phyloP scores from a whole-genome alignment of 2,113 vertebrate genomes.

The Psephotus haematonotus region DNA sequence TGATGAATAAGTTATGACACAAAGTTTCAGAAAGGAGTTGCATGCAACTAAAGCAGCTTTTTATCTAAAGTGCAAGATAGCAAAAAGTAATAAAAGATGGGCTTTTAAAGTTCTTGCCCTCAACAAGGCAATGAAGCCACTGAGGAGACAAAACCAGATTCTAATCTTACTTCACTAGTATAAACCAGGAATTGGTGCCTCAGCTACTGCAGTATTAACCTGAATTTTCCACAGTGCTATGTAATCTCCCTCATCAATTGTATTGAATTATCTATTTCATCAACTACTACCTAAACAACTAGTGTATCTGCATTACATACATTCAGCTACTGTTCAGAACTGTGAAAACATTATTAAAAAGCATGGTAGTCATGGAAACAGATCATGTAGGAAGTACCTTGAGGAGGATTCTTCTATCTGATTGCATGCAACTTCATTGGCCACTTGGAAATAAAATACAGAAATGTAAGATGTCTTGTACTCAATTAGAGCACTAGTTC shows the following conservation, averaged over 20 bases:
- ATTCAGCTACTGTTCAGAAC: neutral
- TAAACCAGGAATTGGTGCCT: constrained; percentile 6
- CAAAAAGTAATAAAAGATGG: neutral
- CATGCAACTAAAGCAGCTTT: constrained; percentile 17
- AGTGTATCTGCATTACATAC: neutral
- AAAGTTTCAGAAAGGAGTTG: constrained; percentile 3
- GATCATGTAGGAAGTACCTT: neutral
- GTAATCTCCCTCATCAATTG: neutral
- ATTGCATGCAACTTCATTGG: neutral
- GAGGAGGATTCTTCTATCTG: neutral
- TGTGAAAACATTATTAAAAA: constrained; percentile 5
- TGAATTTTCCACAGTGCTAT: neutral
- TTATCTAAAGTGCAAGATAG: neutral
- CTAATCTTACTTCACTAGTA: neutral
- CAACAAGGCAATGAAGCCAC: neutral
- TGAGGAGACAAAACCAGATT: neutral
- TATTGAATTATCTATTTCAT: constrained; percentile 23
- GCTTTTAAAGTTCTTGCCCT: neutral
- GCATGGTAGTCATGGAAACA: constrained; percentile 44
- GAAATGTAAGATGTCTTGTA: neutral
- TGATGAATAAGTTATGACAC: constrained; percentile 39
- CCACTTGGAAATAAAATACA: neutral
- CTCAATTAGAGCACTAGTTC: neutral
- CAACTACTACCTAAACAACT: neutral
- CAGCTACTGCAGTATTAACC: neutral